These are phyloP conservation scores for Heliothis peltigera DNA, from an alignment of 2,888 invertebrate species.

Conservation along the genomic window DNA sequence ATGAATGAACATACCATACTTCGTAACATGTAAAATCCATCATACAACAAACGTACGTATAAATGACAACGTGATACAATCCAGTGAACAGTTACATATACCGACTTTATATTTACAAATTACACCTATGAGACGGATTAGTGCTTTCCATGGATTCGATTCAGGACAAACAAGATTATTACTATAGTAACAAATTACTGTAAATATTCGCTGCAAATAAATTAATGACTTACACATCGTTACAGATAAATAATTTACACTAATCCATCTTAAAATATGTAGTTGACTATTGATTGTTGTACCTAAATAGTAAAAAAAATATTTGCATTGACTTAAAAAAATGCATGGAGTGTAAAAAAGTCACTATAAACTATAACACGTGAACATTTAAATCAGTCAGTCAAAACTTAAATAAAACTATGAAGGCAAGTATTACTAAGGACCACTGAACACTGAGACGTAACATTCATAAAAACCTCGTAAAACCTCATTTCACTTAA, in stretches of 20 bases:
- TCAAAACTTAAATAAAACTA: slow-evolving; percentile 82
- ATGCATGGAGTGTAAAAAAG: slow-evolving; percentile 79
- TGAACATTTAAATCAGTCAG: slow-evolving; percentile 85
- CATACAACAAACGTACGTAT: slow-evolving; percentile 74
- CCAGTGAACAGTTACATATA: slow-evolving; percentile 55
- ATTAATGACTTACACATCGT: slow-evolving; percentile 66
- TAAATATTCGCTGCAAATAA: slow-evolving; percentile 69
- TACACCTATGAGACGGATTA: slow-evolving; percentile 68
- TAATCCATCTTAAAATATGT: slow-evolving; percentile 72
- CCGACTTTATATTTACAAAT: slow-evolving; percentile 66
- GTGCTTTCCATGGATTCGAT: slow-evolving; percentile 50
- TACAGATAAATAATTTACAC: slow-evolving; percentile 59
- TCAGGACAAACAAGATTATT: slow-evolving; percentile 50
- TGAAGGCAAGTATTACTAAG: slow-evolving; percentile 85
- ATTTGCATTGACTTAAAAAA: slow-evolving; percentile 78
- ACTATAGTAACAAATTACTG: slow-evolving; percentile 57
- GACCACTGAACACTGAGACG: slow-evolving; percentile 55
- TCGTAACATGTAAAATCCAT: slow-evolving; percentile 80
- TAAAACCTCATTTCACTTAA: slow-evolving; percentile 19
- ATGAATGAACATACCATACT: slow-evolving; percentile 77
- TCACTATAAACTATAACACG: slow-evolving; percentile 72
- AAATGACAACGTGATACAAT: slow-evolving; percentile 62
- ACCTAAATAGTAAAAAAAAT: slow-evolving; percentile 71
- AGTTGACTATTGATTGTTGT: slow-evolving; percentile 78
- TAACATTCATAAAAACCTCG: slow-evolving; percentile 41